Base-by-base conservation (phyloP, 37 sponge, comb jelly and placozoan genomes). In the Ephydatia muelleri region DNA sequence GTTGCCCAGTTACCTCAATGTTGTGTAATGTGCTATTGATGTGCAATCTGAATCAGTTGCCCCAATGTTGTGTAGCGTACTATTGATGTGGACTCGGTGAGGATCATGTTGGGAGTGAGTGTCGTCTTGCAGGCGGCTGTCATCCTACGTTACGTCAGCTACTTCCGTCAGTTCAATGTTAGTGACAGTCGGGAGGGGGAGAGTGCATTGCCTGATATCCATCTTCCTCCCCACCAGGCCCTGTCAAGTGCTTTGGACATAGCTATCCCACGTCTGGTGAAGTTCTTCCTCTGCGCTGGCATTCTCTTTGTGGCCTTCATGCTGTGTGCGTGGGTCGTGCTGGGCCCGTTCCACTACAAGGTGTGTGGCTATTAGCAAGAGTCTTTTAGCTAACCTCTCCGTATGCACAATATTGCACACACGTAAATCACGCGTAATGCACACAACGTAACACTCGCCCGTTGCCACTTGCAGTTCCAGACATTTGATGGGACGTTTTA, bases 151-250 rank as follows among this genome's bases (percentile, higher is more conserved):
- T 89, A 89, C 57, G 28, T 84, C 43, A 70, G 72, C 84, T 89
- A 82, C 76, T 89, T 89, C 80, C 84, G 79, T 27, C 68, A 89
- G 74, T 30, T 89, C 23, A 89, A 84, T 72, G 89, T 88, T 19
- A 71, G 88, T 78, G 22, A 4, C 3, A 3, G 3, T 3, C 3
- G 26, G 29, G 5, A 30, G 26, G 70, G 29, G 29, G n/a, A n/a
- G n/a, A n/a, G n/a, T n/a, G n/a, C n/a, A n/a, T n/a, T n/a, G n/a
- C n/a, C n/a, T n/a, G n/a, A 67, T 80, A 68, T 23, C n/a, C n/a
- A n/a, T 5, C 26, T 75, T 34, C 31, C 35, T 11, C 26, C 25
- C 33, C n/a, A 3, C 30, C 30, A 4, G 27, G 30, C 5, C 12
- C 3, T 31, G 31, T 70, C 11, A 12, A 12, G 29, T 32, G 47